Percentiles rank a stretch among this genome's conserved stretches.
Conservation (phyloP, 92 coral and sea anemone genomes). For the Nematostella vectensis region DNA sequence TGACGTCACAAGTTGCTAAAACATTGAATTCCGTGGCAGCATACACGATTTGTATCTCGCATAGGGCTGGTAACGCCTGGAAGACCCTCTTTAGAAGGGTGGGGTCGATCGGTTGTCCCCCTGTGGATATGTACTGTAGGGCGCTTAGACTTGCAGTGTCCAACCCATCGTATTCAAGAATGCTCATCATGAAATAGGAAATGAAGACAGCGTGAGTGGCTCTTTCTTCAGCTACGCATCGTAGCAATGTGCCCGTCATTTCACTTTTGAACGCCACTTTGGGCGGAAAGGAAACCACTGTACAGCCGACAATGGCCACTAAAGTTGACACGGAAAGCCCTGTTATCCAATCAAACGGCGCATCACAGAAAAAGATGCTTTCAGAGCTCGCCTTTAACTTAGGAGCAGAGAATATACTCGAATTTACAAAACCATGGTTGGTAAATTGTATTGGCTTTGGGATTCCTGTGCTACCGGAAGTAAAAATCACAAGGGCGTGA, state of each 20-base stretch:
- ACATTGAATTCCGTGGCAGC: slow-evolving; percentile 6
- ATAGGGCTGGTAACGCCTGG: not conserved
- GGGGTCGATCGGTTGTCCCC: slow-evolving; percentile 7
- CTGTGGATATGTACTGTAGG: not conserved
- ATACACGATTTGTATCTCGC: not conserved
- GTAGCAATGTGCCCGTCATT: slow-evolving; percentile 1
- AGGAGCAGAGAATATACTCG: not conserved
- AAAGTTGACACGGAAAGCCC: slow-evolving; percentile 6
- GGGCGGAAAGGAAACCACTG: slow-evolving; percentile 17
- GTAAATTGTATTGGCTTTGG: slow-evolving; percentile 28
- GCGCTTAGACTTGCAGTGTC: not conserved
- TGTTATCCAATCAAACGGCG: slow-evolving; percentile 29
- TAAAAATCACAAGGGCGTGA: slow-evolving; percentile 11
- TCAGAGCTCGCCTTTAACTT: not conserved
- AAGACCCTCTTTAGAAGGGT: slow-evolving; percentile 4
- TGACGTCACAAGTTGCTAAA: not conserved
- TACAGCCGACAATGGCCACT: slow-evolving; percentile 3
- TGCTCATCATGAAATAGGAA: slow-evolving; percentile 6
- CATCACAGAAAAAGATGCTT: slow-evolving; percentile 14
- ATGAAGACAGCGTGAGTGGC: slow-evolving; percentile 8
- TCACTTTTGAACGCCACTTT: slow-evolving; percentile 6
- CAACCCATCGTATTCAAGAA: not conserved
- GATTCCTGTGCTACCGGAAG: slow-evolving; percentile 20
- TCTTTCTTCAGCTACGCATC: slow-evolving; percentile 6
- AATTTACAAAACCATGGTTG: slow-evolving; percentile 11